phyloP scores from a whole-genome alignment of 2,797 vertebrate species.

The Arctocebus calabarensis region DNA sequence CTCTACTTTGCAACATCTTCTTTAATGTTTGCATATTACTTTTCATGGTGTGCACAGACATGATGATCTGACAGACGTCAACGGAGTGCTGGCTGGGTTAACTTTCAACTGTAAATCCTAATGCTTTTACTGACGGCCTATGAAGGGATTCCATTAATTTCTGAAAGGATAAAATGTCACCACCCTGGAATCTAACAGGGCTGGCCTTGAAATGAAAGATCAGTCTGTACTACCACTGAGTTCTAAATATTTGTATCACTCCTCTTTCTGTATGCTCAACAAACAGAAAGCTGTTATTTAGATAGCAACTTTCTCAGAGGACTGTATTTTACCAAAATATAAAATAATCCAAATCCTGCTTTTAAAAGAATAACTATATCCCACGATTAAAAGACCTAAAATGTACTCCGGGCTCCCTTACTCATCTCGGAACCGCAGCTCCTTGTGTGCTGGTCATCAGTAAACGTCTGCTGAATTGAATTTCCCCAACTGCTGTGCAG shows the following conservation, averaged over 20 bases:
- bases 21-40: neutral
- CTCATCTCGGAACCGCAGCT: neutral
- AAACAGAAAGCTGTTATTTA: neutral
- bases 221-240: neutral
- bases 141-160: neutral
- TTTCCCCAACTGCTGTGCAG: neutral
- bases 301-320: neutral
- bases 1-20: neutral
- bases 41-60: neutral
- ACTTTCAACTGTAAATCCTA: neutral
- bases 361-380: neutral
- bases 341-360: neutral
- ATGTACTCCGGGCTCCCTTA: neutral
- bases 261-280: neutral
- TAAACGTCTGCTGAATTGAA: neutral
- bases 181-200: neutral
- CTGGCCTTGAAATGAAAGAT: neutral
- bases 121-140: neutral
- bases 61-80: neutral
- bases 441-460: neutral
- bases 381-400: neutral
- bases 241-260: neutral
- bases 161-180: neutral
- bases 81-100: neutral
- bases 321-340: neutral